phyloP scores from a whole-genome alignment of 2,113 vertebrate genomes.

The Conger conger region DNA sequence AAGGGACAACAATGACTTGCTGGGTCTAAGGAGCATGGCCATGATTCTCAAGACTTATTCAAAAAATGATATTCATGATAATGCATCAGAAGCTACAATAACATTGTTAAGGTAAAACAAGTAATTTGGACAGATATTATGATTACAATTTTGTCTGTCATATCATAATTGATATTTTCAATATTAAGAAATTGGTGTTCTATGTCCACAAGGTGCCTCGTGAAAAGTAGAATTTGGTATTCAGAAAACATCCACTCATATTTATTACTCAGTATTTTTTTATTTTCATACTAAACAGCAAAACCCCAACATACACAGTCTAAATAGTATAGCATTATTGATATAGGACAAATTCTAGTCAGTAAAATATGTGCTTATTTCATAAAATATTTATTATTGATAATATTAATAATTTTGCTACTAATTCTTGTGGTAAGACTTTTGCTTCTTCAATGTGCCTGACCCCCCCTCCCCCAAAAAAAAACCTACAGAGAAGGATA shows the following conservation, averaged over 20 bases:
- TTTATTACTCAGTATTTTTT: slow-evolving; percentile 27
- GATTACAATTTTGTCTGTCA: no score
- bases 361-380: slow-evolving; percentile 71
- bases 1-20: no score
- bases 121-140: no score
- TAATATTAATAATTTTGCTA: slow-evolving; percentile 59
- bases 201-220: not conserved
- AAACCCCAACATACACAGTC: slow-evolving; percentile 54
- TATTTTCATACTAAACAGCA: slow-evolving; percentile 47
- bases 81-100: no score
- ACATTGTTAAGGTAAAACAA: no score
- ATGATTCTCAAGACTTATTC: no score
- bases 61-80: no score
- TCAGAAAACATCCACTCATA: slow-evolving; percentile 40
- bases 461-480: not conserved
- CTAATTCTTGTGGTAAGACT: slow-evolving; percentile 54
- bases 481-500: not conserved
- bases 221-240: not conserved
- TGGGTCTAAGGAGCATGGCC: no score
- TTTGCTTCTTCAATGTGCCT: slow-evolving; percentile 30
- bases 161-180: no score
- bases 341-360: slow-evolving; percentile 58
- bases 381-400: slow-evolving; percentile 61
- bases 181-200: not conserved
- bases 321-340: slow-evolving; percentile 54